These are phyloP conservation scores for Parambassis ranga DNA, from an alignment of 2,797 vertebrate genomes.

Conservation along the genomic window DNA sequence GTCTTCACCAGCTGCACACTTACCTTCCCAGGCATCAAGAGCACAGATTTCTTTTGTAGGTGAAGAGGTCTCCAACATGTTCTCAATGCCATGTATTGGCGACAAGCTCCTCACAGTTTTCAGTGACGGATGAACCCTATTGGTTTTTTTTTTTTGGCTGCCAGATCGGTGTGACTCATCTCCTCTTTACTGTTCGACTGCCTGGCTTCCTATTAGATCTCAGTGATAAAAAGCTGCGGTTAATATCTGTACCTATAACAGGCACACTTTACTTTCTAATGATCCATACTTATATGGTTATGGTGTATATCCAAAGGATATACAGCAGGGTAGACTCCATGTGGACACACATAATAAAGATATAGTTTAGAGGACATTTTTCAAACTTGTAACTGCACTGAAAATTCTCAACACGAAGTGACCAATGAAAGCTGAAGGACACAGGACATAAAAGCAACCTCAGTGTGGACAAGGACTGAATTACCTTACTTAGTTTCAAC, in stretches of 20 bases:
- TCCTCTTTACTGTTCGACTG: slow-evolving; percentile 13
- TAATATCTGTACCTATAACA: slow-evolving; percentile 29
- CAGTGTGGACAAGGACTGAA: not conserved
- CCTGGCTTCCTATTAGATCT: slow-evolving; percentile 40
- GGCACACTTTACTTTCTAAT: slow-evolving; percentile 19
- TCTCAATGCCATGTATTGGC: slow-evolving; percentile 41
- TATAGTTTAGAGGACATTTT: too few relatives aligned
- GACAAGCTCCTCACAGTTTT: slow-evolving; percentile 13
- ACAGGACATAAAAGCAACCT: too few relatives aligned
- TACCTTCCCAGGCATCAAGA: slow-evolving; percentile 22
- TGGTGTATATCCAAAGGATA: not conserved
- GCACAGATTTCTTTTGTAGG: slow-evolving; percentile 53
- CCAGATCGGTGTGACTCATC: slow-evolving; percentile 61
- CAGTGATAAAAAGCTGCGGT: slow-evolving; percentile 16
- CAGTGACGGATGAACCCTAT: slow-evolving; percentile 36
- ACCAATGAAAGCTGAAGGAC: too few relatives aligned
- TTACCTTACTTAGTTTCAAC: not conserved
- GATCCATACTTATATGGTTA: not conserved
- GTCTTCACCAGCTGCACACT: slow-evolving; percentile 59
- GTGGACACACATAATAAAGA: not conserved
- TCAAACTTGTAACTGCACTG: too few relatives aligned
- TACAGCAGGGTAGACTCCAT: not conserved
- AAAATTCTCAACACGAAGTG: too few relatives aligned
- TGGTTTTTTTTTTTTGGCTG: slow-evolving; percentile 18
- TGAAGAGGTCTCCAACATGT: slow-evolving; percentile 53